A percentile compares a stretch with the other conserved stretches of the same genome.
These are phyloP conservation scores for Polyommatus iphigenia DNA, from an alignment of 2,888 invertebrate species.

Conservation along the genomic window DNA sequence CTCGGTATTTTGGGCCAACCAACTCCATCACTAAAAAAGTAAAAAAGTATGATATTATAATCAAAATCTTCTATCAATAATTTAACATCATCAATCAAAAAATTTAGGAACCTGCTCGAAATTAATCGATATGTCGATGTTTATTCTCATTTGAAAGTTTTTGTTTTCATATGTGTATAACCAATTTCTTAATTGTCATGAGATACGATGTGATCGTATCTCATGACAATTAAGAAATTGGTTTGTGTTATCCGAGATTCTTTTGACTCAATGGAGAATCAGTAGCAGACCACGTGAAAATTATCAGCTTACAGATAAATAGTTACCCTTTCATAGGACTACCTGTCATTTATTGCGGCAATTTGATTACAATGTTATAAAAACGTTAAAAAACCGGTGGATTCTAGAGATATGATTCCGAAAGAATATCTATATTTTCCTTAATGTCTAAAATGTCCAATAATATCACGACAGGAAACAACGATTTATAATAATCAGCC, in stretches of 20 bases:
- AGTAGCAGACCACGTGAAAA: neutral
- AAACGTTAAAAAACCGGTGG: conserved; percentile 1
- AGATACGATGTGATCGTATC: no score
- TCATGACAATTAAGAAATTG: neutral
- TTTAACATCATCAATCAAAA: neutral
- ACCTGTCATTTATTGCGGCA: neutral
- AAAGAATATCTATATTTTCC: neutral
- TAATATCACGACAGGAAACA: neutral
- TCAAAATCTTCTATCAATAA: neutral
- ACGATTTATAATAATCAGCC: neutral
- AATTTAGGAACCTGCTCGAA: neutral
- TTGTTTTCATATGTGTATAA: neutral
- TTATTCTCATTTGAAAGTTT: neutral
- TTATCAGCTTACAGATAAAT: conserved; percentile 1
- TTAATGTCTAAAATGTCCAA: neutral
- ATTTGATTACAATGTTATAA: neutral
- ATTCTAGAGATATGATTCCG: neutral
- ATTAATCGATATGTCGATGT: neutral
- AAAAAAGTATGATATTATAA: neutral
- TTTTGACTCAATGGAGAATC: neutral
- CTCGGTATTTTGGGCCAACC: conserved; percentile 85
- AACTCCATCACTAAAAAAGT: conserved; percentile 82
- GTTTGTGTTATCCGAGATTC: neutral
- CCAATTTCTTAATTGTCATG: no score
- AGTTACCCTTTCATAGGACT: neutral